Evolutionary conservation across 2,888 invertebrate genomes (phyloP).

Genomic region (Campoplex capitator): DNA sequence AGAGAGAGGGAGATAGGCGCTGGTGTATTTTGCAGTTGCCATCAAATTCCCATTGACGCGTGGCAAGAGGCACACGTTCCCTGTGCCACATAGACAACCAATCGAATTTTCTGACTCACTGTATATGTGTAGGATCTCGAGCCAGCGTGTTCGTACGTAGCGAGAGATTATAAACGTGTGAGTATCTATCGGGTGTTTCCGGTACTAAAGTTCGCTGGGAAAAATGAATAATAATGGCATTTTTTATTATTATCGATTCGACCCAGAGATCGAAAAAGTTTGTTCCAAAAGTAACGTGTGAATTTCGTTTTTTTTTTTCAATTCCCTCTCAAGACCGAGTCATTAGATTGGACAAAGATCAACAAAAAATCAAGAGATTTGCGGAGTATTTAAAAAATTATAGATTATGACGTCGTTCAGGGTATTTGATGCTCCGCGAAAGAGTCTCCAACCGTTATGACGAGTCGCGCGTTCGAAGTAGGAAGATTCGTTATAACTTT

Average conservation of each 20-base stretch:
- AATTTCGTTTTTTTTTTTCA: neutral
- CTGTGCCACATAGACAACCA: constrained; percentile 50
- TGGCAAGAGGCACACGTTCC: constrained; percentile 78
- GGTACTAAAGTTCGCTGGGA: neutral
- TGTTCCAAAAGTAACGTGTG: neutral
- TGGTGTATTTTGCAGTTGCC: constrained; percentile 45
- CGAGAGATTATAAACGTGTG: neutral
- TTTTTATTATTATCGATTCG: neutral
- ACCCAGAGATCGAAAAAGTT: neutral
- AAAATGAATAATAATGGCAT: no score
- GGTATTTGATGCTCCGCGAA: neutral
- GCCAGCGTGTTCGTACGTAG: neutral
- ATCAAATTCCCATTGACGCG: constrained; percentile 68
- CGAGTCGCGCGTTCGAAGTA: neutral
- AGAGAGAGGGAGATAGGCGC: neutral
- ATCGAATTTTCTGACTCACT: constrained; percentile 55
- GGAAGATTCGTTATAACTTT: neutral
- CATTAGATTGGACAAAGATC: neutral
- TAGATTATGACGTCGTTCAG: neutral
- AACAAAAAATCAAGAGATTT: no score
- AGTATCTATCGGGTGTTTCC: neutral
- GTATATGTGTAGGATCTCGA: neutral
- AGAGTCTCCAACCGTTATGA: neutral
- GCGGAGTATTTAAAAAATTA: neutral
- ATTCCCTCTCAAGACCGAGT: neutral